phyloP scores from a whole-genome alignment of 2,888 invertebrate species.

The Lordiphosa fenestrarum region DNA sequence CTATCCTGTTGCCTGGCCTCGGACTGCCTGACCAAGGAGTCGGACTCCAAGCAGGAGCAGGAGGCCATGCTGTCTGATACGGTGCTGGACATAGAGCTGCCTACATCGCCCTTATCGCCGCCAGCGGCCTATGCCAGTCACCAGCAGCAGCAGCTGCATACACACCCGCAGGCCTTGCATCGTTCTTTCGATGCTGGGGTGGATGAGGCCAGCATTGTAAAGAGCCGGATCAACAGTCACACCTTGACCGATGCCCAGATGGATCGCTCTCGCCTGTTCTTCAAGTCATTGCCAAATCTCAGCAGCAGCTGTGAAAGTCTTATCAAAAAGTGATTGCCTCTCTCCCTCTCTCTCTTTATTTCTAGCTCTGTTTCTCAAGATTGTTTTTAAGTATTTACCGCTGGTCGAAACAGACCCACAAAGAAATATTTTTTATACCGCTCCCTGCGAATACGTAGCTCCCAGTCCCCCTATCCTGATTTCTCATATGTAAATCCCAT shows the following conservation, averaged over 20 bases:
- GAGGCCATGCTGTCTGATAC: slow-evolving; percentile 68
- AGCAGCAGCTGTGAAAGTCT: slow-evolving; percentile 86
- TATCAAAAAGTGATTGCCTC: slow-evolving; percentile 76
- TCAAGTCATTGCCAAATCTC: slow-evolving; percentile 86
- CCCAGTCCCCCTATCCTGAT: slow-evolving; percentile 13
- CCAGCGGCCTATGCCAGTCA: slow-evolving; percentile 57
- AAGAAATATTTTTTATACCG: slow-evolving; percentile 34
- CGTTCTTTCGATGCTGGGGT: slow-evolving; percentile 75
- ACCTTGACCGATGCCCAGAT: slow-evolving; percentile 49
- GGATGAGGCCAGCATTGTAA: slow-evolving; percentile 38
- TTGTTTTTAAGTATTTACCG: slow-evolving; percentile 41
- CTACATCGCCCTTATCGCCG: slow-evolving; percentile 70
- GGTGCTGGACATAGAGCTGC: slow-evolving; percentile 74
- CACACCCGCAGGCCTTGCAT: slow-evolving; percentile 54
- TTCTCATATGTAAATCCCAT: slow-evolving; percentile 17
- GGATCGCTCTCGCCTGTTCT: slow-evolving; percentile 79
- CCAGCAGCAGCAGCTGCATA: slow-evolving; percentile 16
- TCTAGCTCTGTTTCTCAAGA: neutral
- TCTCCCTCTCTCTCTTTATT: slow-evolving; percentile 14
- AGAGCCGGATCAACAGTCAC: slow-evolving; percentile 16
- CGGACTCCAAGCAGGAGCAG: slow-evolving; percentile 79
- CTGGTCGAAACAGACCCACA: slow-evolving; percentile 27
- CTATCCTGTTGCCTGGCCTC: slow-evolving; percentile 51
- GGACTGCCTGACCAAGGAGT: slow-evolving; percentile 73
- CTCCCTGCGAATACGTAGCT: slow-evolving; percentile 21